Conservation (phyloP, 2,888 invertebrate genomes). For the Abscondita cerata region DNA sequence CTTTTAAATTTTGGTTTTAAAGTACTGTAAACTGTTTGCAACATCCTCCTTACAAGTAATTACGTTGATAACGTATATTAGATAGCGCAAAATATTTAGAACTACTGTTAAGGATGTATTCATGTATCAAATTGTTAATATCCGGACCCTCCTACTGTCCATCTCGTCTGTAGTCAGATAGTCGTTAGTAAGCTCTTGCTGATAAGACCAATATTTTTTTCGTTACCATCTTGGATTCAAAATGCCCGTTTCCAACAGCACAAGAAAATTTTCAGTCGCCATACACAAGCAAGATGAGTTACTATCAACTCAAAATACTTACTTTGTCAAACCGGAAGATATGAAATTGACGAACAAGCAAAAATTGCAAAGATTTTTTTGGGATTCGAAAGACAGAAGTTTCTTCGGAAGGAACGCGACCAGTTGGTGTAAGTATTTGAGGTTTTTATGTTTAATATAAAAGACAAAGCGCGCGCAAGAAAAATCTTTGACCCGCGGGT, state of each 20-base stretch:
- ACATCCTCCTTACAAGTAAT: too few species aligned
- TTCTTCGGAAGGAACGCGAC: conserved; percentile 79
- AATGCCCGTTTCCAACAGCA: conserved; percentile 41
- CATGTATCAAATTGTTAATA: conserved; percentile 62
- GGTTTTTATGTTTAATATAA: neutral
- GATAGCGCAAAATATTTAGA: conserved; percentile 40
- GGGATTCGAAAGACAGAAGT: conserved; percentile 75
- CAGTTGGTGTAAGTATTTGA: conserved; percentile 81
- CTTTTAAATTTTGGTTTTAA: too few species aligned
- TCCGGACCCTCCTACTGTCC: conserved; percentile 58
- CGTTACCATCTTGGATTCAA: conserved; percentile 1
- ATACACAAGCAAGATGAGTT: conserved; percentile 56
- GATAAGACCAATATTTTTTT: conserved; percentile 14
- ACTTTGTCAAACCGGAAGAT: conserved; percentile 71
- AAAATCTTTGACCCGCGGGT: too few species aligned
- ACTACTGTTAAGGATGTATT: conserved; percentile 59
- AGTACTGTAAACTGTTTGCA: too few species aligned
- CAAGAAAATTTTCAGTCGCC: conserved; percentile 42
- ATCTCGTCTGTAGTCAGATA: conserved; percentile 39
- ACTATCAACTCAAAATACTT: conserved; percentile 58
- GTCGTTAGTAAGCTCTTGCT: conserved; percentile 28
- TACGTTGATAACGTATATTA: too few species aligned
- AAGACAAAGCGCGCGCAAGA: too few species aligned
- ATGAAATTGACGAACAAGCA: conserved; percentile 64
- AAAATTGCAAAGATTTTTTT: conserved; percentile 72